phyloP scores from a whole-genome alignment of 1,140 invertebrate species.

The Bathynomus jamesi region DNA sequence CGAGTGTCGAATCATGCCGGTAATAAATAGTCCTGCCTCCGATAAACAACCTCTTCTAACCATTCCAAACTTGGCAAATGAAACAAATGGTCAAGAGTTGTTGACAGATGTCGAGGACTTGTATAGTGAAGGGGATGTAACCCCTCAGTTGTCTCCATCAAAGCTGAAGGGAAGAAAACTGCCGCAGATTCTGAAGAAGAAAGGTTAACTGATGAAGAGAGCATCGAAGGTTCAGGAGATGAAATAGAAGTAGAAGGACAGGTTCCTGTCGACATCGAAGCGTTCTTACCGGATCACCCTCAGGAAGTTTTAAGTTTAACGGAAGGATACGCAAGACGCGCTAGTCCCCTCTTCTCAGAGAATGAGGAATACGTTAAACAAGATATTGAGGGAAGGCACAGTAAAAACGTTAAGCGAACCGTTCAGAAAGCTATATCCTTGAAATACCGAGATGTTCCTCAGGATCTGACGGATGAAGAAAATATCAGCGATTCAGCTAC shows the following conservation, averaged over 20 bases:
- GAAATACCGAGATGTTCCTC: constrained; percentile 2
- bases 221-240: constrained; percentile 36
- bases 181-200: constrained; percentile 17
- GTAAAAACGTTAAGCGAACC: constrained; percentile 15
- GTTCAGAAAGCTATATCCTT: constrained; percentile 3
- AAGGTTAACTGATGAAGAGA: constrained; percentile 41
- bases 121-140: constrained; percentile 36
- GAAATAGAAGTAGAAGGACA: constrained; percentile 33
- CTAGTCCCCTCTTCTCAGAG: constrained; percentile 13
- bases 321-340: constrained; percentile 22
- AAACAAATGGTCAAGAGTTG: constrained; percentile 20
- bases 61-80: constrained; percentile 1
- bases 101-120: constrained; percentile 43
- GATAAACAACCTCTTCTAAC: neutral
- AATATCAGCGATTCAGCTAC: constrained; percentile 18
- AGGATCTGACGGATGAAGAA: constrained; percentile 23
- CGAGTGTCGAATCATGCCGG: neutral
- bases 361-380: constrained; percentile 27
- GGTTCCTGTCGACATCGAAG: constrained; percentile 25
- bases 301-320: constrained; percentile 24
- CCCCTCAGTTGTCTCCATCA: constrained; percentile 29
- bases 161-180: constrained; percentile 5
- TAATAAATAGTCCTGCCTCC: neutral
- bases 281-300: constrained; percentile 15
- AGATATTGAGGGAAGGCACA: constrained; percentile 31